A percentile compares a stretch with the other conserved stretches of the same genome.
phyloP scores from a whole-genome alignment of 2,113 vertebrate genomes.

The Dolichallabes microphthalmus region DNA sequence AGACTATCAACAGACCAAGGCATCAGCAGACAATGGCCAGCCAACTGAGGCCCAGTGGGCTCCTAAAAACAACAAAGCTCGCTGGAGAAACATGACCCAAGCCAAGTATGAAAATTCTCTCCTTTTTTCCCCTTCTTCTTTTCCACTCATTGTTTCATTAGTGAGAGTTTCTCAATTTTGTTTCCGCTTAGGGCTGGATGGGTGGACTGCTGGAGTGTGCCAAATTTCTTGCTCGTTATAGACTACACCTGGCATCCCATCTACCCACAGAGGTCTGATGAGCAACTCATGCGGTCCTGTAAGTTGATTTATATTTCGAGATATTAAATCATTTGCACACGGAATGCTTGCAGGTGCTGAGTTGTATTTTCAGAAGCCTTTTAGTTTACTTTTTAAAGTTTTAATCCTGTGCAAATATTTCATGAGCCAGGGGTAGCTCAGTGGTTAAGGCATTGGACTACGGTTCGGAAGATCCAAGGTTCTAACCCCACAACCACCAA shows the following conservation, averaged over 20 bases:
- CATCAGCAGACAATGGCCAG: conserved; percentile 78
- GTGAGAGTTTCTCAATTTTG: conserved; percentile 21
- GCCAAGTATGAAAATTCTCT: conserved; percentile 79
- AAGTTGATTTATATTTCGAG: conserved; percentile 61
- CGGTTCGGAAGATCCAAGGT: too few species aligned
- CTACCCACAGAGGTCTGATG: conserved; percentile 94
- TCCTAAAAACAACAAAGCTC: conserved; percentile 79
- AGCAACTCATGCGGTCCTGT: conserved; percentile 94
- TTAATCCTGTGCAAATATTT: background rate
- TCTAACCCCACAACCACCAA: too few species aligned
- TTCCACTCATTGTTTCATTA: background rate
- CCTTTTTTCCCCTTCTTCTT: background rate
- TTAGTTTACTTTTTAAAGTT: background rate
- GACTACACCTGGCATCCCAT: conserved; percentile 98
- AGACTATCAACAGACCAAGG: conserved; percentile 85
- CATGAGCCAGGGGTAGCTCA: too few species aligned
- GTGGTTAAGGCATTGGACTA: too few species aligned
- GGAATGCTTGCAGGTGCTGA: background rate
- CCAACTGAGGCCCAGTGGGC: conserved; percentile 80
- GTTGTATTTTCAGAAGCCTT: background rate
- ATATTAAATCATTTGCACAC: background rate
- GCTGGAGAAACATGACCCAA: conserved; percentile 94
- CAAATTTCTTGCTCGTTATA: conserved; percentile 89
- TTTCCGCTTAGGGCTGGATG: conserved; percentile 81
- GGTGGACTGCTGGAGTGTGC: conserved; percentile 98